Base-by-base conservation (phyloP, 2,888 invertebrate genomes). In the Parapristionchus giblindavisi region DNA sequence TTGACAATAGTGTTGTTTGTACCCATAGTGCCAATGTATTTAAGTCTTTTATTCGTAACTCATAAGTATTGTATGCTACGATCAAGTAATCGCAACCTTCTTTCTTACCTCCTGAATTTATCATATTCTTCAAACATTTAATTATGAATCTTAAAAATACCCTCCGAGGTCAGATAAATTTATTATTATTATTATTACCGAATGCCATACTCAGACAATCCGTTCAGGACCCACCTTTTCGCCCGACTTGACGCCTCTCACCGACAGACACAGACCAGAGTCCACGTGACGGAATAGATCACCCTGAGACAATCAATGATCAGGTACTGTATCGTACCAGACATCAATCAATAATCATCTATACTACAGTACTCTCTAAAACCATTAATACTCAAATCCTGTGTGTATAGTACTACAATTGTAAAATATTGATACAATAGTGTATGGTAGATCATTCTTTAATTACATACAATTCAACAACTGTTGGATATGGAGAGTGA, bases 261-360 rank as follows among this genome's bases (percentile, higher is more conserved):
- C 83, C 75, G 89, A 89, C 66, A 90, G 81, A 81, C 90, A 90
- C 73, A 87, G 83, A 11, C 88, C 88, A 65, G 87, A 87, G 24
- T 76, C 77, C 17, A 24, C 43, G 72, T 72, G 72, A 14, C 36
- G 32, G 3, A 72, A 27, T 51, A 32, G 72, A 3, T 38, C 58
- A 27, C 58, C 72, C 72, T 72, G 72, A 5, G 34, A 4, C 17
- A 43, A 61, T 21, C n/a, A 54, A 24, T 54, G 6, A 54, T 8
- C 6, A 54, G n/a, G 6, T 27, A 54, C 56, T 14, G 11, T 48
- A n/a, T n/a, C n/a, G n/a, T n/a, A n/a, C n/a, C n/a, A n/a, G n/a
- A n/a, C n/a, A n/a, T n/a, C n/a, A n/a, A n/a, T n/a, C n/a, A n/a
- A n/a, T n/a, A n/a, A 43, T 43, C 43, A 43, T 43, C 43, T 17